Base-by-base conservation (phyloP, 2,888 invertebrate species). In the Phlogophora meticulosa region DNA sequence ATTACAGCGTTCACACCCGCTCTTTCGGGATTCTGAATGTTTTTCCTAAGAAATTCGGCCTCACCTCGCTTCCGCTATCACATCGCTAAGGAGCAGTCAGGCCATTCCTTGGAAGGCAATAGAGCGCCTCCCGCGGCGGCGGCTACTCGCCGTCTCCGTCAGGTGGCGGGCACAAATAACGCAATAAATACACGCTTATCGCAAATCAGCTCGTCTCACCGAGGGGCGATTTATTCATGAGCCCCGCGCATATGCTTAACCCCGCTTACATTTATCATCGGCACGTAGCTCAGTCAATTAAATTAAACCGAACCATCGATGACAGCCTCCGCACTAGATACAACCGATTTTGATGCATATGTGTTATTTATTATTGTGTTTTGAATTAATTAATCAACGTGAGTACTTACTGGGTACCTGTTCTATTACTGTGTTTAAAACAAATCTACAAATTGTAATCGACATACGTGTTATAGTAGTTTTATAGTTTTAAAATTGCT, bases 121-220 rank as follows among this genome's bases (percentile, higher is more conserved):
- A 90, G 90, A 88, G 85, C 82, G 84, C 90, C 94, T 91, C 94
- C 94, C 82, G 94, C 85, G 86, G 94, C 85, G 92, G 88, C 83
- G 82, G 80, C 84, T 79, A 74, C 81, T 69, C 76, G 76, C 76
- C 68, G 61, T 72, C 74, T 61, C 64, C 64, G 48, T 83, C 81
- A 82, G 77, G 93, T 92, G 92, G 90, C 90, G 85, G 85, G 90
- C 89, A 92, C 92, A 93, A 93, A 93, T 94, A 92, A 92, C 91
- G 92, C 92, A 94, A 94, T 95, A 94, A 94, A 95, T 94, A 94
- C 90, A 85, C 87, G 92, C 94, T 94, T 95, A 95, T 95, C 95
- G 94, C 94, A 93, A 94, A 95, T 95, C 95, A 93, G 92, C 90
- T 93, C 92, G 87, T 92, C 93, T 91, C 92, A 90, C 90, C 89